Evolutionary conservation across 2,888 invertebrate species (phyloP).

Genomic region (Dione juno): DNA sequence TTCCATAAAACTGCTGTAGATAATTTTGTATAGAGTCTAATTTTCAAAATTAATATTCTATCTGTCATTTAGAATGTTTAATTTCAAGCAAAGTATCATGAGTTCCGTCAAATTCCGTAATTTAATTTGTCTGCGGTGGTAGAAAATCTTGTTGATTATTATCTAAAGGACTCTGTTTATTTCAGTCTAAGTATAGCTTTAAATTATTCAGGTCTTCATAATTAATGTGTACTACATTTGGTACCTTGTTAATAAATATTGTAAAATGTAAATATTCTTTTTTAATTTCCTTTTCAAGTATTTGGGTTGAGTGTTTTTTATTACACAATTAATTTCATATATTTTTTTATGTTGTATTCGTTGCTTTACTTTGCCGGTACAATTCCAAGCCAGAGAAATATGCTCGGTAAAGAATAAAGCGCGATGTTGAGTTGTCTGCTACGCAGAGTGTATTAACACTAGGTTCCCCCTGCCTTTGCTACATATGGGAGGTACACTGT

Average conservation of each 20-base stretch:
- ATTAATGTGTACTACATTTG: conserved; percentile 31
- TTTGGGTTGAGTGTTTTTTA: background rate
- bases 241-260: conserved; percentile 1
- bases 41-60: conserved; percentile 62
- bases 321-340: background rate
- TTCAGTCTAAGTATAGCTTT: conserved; percentile 31
- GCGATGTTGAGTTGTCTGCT: too few relatives aligned
- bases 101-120: conserved; percentile 54
- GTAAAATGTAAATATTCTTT: background rate
- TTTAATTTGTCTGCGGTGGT: conserved; percentile 36
- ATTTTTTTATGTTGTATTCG: too few relatives aligned
- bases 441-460: too few relatives aligned
- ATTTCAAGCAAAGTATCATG: conserved; percentile 50
- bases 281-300: background rate
- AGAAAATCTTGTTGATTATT: conserved; percentile 33
- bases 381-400: too few relatives aligned
- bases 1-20: background rate
- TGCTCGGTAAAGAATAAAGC: too few relatives aligned
- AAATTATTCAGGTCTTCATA: conserved; percentile 22
- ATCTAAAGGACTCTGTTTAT: conserved; percentile 37
- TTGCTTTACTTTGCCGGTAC: too few relatives aligned
- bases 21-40: conserved; percentile 48
- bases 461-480: too few relatives aligned
- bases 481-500: too few relatives aligned
- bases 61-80: conserved; percentile 59